A percentile compares a stretch with the other conserved stretches of the same genome.
phyloP scores from a whole-genome alignment of 2,113 vertebrate genomes.

The Aviceda subcristata region DNA sequence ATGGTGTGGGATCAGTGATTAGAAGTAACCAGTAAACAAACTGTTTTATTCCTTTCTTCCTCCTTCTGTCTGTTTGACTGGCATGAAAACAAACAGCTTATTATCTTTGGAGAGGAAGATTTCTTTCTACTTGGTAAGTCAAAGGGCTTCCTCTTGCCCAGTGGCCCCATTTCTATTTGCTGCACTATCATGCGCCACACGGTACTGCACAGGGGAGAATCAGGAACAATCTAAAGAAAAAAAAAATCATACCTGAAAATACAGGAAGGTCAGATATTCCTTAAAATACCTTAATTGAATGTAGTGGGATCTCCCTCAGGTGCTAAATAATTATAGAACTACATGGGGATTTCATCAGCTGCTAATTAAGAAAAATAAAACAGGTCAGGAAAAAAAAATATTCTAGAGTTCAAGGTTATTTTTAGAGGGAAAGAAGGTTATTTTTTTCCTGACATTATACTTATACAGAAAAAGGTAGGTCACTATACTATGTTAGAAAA shows the following conservation, averaged over 20 bases:
- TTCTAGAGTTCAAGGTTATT: slow-evolving; percentile 16
- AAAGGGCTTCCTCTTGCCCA: neutral
- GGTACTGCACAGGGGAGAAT: neutral
- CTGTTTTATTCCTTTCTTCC: neutral
- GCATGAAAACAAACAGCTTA: neutral
- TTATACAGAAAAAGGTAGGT: neutral
- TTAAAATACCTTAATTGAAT: slow-evolving; percentile 15
- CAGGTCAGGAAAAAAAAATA: neutral
- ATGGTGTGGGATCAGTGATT: neutral
- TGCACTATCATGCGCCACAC: neutral
- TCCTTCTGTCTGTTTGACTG: neutral
- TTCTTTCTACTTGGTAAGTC: neutral
- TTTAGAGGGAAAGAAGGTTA: too few species aligned
- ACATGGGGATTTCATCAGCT: neutral
- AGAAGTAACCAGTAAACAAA: neutral
- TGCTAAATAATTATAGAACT: slow-evolving; percentile 46
- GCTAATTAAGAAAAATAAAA: slow-evolving; percentile 55
- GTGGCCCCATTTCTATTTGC: neutral
- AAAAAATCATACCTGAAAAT: neutral
- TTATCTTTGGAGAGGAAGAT: neutral
- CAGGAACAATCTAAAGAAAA: neutral
- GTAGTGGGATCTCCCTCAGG: neutral
- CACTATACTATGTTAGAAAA: neutral
- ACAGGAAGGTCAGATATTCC: neutral
- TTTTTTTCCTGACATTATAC: neutral